These are phyloP conservation scores for Drosophila watanabei DNA, from an alignment of 1,140 invertebrate species.

Conservation along the genomic window DNA sequence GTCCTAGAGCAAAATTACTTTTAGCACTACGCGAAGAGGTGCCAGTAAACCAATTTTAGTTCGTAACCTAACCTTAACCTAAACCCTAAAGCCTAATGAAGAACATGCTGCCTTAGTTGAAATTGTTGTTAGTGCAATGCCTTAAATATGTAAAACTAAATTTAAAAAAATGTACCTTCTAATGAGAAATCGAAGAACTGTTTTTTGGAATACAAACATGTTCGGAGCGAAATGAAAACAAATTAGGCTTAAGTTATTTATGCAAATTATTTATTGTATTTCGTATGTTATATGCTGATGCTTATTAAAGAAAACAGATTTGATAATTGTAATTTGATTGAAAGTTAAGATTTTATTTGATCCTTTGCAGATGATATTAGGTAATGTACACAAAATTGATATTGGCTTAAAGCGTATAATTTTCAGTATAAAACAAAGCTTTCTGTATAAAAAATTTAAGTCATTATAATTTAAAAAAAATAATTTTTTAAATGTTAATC, in stretches of 20 bases:
- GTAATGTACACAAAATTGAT: neutral
- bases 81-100: conserved; percentile 24
- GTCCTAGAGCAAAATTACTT: conserved; percentile 77
- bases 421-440: too few relatives aligned
- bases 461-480: too few relatives aligned
- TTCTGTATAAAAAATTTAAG: too few relatives aligned
- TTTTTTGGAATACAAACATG: conserved; percentile 26
- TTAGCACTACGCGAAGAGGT: conserved; percentile 69
- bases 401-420: neutral
- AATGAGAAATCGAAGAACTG: conserved; percentile 41
- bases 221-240: conserved; percentile 37
- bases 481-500: too few relatives aligned
- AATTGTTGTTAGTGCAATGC: conserved; percentile 62
- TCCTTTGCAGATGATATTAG: neutral
- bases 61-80: conserved; percentile 58
- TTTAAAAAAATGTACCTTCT: conserved; percentile 43
- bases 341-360: neutral
- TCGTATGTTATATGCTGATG: conserved; percentile 62
- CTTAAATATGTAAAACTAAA: conserved; percentile 43
- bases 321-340: conserved; percentile 10
- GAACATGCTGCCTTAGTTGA: conserved; percentile 9
- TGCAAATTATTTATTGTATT: conserved; percentile 72
- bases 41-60: conserved; percentile 77
- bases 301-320: conserved; percentile 61
- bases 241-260: conserved; percentile 75